A percentile compares a stretch with the other conserved stretches of the same genome.
These are phyloP conservation scores for Lucinisca nassula DNA, from an alignment of 2,888 invertebrate species.

Conservation along the genomic window DNA sequence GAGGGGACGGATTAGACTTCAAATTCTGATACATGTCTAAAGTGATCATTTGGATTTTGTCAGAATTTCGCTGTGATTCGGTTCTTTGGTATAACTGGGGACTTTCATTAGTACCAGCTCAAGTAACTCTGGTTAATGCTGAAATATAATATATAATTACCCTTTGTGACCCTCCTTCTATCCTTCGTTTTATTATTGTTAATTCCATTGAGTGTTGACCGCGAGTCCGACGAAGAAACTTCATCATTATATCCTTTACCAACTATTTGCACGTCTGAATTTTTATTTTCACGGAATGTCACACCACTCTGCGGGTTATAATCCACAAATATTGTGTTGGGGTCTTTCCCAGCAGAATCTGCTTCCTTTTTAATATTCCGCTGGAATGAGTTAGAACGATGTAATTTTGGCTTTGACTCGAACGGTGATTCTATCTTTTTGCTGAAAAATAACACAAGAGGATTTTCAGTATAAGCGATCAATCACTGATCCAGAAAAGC, in stretches of 20 bases:
- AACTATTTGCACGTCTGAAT: constrained; percentile 85
- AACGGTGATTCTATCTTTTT: constrained; percentile 82
- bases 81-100: too few relatives aligned
- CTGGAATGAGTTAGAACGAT: constrained; percentile 68
- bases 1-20: too few relatives aligned
- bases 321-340: constrained; percentile 75
- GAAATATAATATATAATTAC: too few relatives aligned
- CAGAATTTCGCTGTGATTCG: too few relatives aligned
- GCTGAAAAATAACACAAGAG: constrained; percentile 61
- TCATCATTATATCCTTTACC: constrained; percentile 86
- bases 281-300: constrained; percentile 85
- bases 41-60: too few relatives aligned
- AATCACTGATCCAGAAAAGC: too few relatives aligned
- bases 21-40: too few relatives aligned
- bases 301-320: constrained; percentile 85
- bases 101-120: too few relatives aligned
- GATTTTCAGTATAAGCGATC: too few relatives aligned
- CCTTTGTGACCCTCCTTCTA: constrained; percentile 74
- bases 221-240: constrained; percentile 14
- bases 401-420: constrained; percentile 81
- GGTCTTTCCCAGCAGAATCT: constrained; percentile 43
- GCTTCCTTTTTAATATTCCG: constrained; percentile 64
- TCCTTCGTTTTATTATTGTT: constrained; percentile 74
- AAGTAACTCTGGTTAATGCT: too few relatives aligned
- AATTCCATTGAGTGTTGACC: constrained; percentile 6